Conservation (phyloP, 1,140 invertebrate species). For the Nylanderia fulva region DNA sequence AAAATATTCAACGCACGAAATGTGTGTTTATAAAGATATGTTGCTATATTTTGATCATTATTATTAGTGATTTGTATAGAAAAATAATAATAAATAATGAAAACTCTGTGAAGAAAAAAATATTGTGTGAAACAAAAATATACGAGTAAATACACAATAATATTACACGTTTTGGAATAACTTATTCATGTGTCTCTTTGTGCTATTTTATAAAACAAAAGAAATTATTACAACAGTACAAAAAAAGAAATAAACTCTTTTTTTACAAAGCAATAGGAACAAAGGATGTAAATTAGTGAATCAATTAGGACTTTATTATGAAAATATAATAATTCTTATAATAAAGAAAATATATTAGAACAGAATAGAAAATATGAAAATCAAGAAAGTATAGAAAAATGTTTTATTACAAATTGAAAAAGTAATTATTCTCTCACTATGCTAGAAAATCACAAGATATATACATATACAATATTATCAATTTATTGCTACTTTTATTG, state of each 20-base stretch:
- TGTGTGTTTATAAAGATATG: background rate
- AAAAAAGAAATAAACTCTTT: background rate
- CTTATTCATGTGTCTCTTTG: conserved; percentile 3
- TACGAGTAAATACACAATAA: background rate
- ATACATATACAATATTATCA: too few relatives aligned
- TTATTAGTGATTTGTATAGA: background rate
- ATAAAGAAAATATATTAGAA: background rate
- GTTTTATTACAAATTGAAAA: too few relatives aligned
- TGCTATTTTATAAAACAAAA: background rate
- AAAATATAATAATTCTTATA: conserved; percentile 24
- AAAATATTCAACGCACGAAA: background rate
- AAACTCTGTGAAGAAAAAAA: background rate
- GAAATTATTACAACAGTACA: background rate
- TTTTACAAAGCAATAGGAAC: conserved; percentile 26
- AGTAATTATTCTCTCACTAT: too few relatives aligned
- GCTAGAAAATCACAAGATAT: too few relatives aligned
- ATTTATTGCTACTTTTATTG: too few relatives aligned
- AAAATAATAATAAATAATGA: background rate
- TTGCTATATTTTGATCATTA: background rate
- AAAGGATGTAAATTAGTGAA: background rate
- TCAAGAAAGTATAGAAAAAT: too few relatives aligned
- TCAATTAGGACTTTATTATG: background rate
- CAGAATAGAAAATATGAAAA: too few relatives aligned
- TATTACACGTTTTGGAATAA: conserved; percentile 18
- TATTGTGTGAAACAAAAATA: background rate